A percentile compares a stretch with the other conserved stretches of the same genome.
These are phyloP conservation scores for Coptotermes formosanus DNA, from an alignment of 1,140 invertebrate genomes.

Conservation along the genomic window DNA sequence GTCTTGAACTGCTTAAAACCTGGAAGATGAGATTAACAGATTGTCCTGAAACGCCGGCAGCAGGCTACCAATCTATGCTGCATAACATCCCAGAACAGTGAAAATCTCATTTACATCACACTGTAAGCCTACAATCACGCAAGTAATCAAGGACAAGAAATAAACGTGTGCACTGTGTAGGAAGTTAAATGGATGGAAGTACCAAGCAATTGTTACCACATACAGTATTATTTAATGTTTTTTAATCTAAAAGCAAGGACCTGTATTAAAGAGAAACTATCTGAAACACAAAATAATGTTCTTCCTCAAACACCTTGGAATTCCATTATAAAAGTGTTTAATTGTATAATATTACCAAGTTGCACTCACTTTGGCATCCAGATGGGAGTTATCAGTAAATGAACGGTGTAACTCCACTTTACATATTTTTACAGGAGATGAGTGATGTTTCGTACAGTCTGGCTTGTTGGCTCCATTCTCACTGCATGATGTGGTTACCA, in stretches of 20 bases:
- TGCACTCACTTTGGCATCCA: constrained; percentile 22
- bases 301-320: too few species aligned
- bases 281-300: background rate
- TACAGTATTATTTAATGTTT: background rate
- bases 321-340: background rate
- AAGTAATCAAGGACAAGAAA: too few species aligned
- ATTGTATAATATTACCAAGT: background rate
- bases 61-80: too few species aligned
- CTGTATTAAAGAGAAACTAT: background rate
- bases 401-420: constrained; percentile 29
- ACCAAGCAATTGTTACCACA: background rate
- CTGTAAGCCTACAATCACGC: too few species aligned
- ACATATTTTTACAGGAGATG: constrained; percentile 29
- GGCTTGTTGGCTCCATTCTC: constrained; percentile 20
- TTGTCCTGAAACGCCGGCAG: too few species aligned
- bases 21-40: too few species aligned
- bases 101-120: too few species aligned
- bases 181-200: too few species aligned
- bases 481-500: constrained; percentile 40
- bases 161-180: too few species aligned
- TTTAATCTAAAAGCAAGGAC: constrained; percentile 5
- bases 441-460: constrained; percentile 23
- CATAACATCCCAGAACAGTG: too few species aligned
- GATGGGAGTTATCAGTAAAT: constrained; percentile 24
- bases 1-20: too few species aligned